Base-by-base conservation (phyloP, 2,113 vertebrate species). In the Poecilia latipinna region DNA sequence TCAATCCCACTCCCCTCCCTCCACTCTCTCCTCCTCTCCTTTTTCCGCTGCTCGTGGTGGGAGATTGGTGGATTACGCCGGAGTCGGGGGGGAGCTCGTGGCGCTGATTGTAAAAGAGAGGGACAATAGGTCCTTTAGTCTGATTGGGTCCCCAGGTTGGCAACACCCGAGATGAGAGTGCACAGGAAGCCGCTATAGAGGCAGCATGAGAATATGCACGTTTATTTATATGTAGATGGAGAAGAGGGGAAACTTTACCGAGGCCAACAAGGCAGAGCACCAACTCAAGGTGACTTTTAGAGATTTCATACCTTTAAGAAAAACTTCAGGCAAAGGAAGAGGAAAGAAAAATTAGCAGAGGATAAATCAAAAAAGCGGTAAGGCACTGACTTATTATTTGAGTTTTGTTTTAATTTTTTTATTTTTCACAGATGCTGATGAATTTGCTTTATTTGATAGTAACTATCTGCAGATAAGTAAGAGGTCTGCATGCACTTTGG, bases 241-340 rank as follows among this genome's bases (percentile, higher is more conserved):
- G 61, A 72, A 37, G 74, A 62, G 35, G 42, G 69, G 66, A 89
- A 90, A 91, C 80, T 88, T 91, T 80, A 80, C 78, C 80, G 83
- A 87, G 83, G 86, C 75, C 70, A 35, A 63, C 17, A 72, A 87
- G 77, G 68, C 69, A 69, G 68, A 68, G 79, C 12, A 29, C 48
- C 74, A 82, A 88, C 85, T 89, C 73, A 88, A 93, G 90, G 93
- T 92, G 93, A 94, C 92, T 90, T 86, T 80, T 75, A 65, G 60
- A 86, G 75, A 79, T 76, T 44, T 85, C 70, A 71, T 74, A 82
- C 87, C 77, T 89, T 90, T 85, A 80, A 82, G 84, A 0, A 60
- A 83, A 81, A 2, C 77, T 51, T 74, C 77, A 64, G 81, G 62
- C 70, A 77, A 35, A 68, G 70, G 74, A 83, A 65, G 68, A 75